Percentiles rank a stretch among this genome's conserved stretches.
Conservation (phyloP, 2,113 vertebrate species). For the Mandrillus leucophaeus region DNA sequence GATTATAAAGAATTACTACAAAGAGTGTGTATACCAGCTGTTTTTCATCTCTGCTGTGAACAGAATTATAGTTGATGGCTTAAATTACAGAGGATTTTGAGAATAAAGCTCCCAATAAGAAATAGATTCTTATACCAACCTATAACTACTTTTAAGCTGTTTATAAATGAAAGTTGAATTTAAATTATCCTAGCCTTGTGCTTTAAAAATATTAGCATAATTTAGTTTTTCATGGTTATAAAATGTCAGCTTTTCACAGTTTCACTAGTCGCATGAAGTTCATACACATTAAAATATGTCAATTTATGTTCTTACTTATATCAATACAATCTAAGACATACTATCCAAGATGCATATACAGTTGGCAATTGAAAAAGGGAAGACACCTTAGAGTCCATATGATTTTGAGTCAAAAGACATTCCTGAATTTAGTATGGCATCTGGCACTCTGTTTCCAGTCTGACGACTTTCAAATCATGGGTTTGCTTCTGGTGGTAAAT, state of each 20-base stretch:
- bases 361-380: not conserved
- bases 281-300: not conserved
- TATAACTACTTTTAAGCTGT: not conserved
- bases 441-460: not conserved
- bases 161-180: conserved; percentile 47
- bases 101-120: conserved; percentile 28
- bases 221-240: not conserved
- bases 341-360: not conserved
- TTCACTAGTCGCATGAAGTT: conserved; percentile 2
- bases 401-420: not conserved
- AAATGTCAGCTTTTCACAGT: not conserved
- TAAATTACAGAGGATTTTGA: conserved; percentile 34
- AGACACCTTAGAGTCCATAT: not conserved
- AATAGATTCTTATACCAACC: not conserved
- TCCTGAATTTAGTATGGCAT: not conserved
- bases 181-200: not conserved
- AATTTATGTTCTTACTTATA: conserved; percentile 10
- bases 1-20: conserved; percentile 20
- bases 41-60: not conserved
- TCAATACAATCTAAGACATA: not conserved
- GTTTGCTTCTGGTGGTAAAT: not conserved
- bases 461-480: not conserved
- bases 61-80: conserved; percentile 16
- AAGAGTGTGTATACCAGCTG: not conserved
- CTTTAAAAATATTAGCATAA: conserved; percentile 1